Evolutionary conservation across 2,113 vertebrate genomes (phyloP).

Genomic region (Trematomus loennbergii): DNA sequence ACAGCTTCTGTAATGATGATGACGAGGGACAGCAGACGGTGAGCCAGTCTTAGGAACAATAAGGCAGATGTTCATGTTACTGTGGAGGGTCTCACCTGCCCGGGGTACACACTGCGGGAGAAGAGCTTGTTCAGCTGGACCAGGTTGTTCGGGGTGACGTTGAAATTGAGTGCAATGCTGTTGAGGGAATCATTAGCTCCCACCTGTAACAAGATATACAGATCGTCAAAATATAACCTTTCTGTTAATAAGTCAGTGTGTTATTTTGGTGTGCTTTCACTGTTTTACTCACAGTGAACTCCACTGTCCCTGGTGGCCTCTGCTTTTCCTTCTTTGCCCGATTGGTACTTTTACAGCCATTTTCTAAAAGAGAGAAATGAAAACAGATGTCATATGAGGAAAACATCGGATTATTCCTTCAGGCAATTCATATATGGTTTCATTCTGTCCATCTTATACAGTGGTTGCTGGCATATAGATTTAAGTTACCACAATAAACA

Average conservation of each 20-base stretch:
- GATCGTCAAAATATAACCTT: neutral
- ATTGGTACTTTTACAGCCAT: conserved; percentile 56
- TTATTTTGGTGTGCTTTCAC: neutral
- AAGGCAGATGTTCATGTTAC: neutral
- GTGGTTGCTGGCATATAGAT: too few species aligned
- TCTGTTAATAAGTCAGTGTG: neutral
- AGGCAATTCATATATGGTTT: neutral
- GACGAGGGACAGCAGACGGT: neutral
- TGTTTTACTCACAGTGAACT: conserved; percentile 79
- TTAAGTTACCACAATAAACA: neutral
- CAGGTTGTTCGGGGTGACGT: conserved; percentile 95
- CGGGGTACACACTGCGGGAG: conserved; percentile 92
- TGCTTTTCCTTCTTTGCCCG: conserved; percentile 78
- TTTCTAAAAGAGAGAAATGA: conserved; percentile 52
- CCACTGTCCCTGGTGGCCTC: conserved; percentile 82
- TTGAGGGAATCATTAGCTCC: conserved; percentile 91
- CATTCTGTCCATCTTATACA: neutral
- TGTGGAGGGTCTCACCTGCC: conserved; percentile 87
- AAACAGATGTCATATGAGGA: neutral
- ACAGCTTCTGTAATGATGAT: conserved; percentile 87
- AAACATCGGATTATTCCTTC: neutral
- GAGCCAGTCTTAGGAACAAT: neutral
- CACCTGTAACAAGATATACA: conserved; percentile 82
- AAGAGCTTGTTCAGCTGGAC: conserved; percentile 97
- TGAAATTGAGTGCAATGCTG: conserved; percentile 95